Evolutionary conservation across 2,797 vertebrate species (phyloP), one percentile per base, ranked within the genome.

Genomic region (Chloroceryle amazona): DNA sequence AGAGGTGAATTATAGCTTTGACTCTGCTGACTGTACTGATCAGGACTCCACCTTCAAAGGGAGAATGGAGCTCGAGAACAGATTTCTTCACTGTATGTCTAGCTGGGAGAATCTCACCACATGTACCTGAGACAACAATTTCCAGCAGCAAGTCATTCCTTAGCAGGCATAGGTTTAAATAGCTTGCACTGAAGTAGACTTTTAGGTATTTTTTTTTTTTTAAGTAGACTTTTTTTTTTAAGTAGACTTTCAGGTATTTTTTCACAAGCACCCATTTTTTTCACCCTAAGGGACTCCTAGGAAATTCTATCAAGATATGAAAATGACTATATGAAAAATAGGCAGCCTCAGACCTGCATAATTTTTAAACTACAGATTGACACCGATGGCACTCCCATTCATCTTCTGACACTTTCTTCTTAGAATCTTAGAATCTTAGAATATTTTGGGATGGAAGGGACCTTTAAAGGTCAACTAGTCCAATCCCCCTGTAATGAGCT

Each of bases 401-500:
- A 49, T 61, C 29, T 61, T 88, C 22, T 60, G 66, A 35, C 4
- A 35, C 9, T 46, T 76, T 42, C 29, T 84, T 84, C 54, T 58
- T 57, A 54, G 46, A 91, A 42, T 21, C 54, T 58, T 57, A 54
- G 46, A 91, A 42, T 21, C 12, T 29, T 35, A 51, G 16, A 67
- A 51, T 2, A 61, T 5, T 46, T 35, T 71, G 17, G 10, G 6
- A 37, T 61, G 18, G 10, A 86, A 89, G 16, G 3, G 17, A 76
- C 7, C 2, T 85, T 63, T 41, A 63, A 26, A 47, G 10, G 10
- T 79, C 46, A 42, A 66, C 18, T 39, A 70, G 17, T 52, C 17
- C 22, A 68, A n/a, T 0, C 0, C 2, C 16, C 1, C 2, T 47
- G 15, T 47, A 20, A 60, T 15, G 33, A 74, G 20, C 10, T 42